Evolutionary conservation across 2,797 vertebrate genomes (phyloP).

Genomic region (Semotilus atromaculatus): DNA sequence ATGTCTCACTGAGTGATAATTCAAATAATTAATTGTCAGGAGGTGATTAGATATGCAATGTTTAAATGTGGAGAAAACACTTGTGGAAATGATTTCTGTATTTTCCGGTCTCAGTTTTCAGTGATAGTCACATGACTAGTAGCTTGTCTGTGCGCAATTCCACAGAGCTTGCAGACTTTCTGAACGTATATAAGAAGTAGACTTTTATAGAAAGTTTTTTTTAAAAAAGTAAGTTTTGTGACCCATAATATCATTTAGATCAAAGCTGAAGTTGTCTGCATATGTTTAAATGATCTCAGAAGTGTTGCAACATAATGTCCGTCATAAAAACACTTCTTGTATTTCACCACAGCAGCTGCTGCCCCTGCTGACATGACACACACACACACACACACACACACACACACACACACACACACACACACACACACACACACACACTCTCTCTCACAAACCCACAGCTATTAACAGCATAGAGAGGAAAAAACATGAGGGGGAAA

Average conservation of each 20-base stretch:
- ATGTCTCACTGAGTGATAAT: too few relatives aligned
- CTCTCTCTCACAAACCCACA: not conserved
- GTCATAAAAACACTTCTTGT: conserved; percentile 30
- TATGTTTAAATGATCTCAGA: not conserved
- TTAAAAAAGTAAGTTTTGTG: not conserved
- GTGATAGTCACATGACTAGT: not conserved
- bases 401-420: not conserved
- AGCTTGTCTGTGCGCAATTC: too few relatives aligned
- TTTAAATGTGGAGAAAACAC: not conserved
- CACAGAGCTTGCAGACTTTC: not conserved
- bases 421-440: not conserved
- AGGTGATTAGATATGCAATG: not conserved
- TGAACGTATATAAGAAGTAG: not conserved
- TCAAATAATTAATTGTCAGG: not conserved
- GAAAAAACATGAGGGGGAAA: not conserved
- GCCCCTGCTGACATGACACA: conserved; percentile 12
- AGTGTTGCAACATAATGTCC: conserved; percentile 45
- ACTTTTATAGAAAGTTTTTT: not conserved
- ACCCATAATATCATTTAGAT: not conserved
- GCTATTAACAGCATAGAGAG: conserved; percentile 24
- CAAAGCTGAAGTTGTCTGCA: not conserved
- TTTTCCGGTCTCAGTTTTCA: not conserved
- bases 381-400: not conserved
- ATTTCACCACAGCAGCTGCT: conserved; percentile 53
- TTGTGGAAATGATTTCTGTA: not conserved